Base-by-base conservation (phyloP, 2,888 invertebrate species). In the Ophraella communa region DNA sequence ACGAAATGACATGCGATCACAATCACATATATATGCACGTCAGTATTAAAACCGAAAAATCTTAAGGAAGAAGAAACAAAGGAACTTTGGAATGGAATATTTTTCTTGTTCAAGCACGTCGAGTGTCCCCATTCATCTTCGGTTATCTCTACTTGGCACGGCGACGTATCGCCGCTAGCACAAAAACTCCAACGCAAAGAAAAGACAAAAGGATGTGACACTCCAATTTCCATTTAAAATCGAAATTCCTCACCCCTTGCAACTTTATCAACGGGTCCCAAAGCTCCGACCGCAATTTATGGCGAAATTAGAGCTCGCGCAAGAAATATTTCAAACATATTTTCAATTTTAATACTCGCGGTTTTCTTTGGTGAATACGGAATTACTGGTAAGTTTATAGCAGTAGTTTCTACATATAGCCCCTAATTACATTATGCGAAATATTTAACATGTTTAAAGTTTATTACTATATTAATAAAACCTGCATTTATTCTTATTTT, bases 181-280 rank as follows among this genome's bases (percentile, higher is more conserved):
- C 77, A 79, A 78, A 79, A 80, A 79, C 75, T 71, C 69, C 66
- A 64, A 65, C 68, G 69, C 73, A 71, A 69, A 71, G 73, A 78
- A 80, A 79, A 81, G 79, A 81, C 80, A 81, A 81, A 80, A 81
- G 79, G 80, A 81, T 78, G 80, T 80, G 81, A 82, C 81, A 81
- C 79, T 78, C 80, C 80, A 81, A 81, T 82, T 82, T 81, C 81
- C 81, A 81, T 81, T 81, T 79, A 77, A 79, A 79, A 80, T 80
- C 80, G 79, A 77, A 80, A 80, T 78, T 78, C 77, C 75, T 71
- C 70, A 64, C 63, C 72, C 73, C 75, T 72, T 68, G 73, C 71
- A 72, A 73, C 70, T 76, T 76, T 76, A 77, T 76, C 76, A 73
- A 66, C 66, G 65, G n/a, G 71, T 73, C 72, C 69, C 66, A 66